Evolutionary conservation across 2,888 invertebrate species (phyloP).

Genomic region (Tetrapedia diversipes): DNA sequence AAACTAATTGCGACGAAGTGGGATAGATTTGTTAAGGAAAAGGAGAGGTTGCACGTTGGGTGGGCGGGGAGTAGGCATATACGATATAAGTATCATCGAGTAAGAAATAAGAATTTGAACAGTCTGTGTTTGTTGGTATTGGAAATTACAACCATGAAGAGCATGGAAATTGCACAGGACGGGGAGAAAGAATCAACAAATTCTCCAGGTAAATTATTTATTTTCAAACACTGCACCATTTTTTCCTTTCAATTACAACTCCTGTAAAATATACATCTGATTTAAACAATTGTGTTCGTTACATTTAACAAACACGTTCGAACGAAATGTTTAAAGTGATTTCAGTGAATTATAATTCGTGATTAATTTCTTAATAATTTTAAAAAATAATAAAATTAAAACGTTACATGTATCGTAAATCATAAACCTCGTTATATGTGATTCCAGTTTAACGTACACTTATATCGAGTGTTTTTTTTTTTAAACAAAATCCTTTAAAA

Average conservation of each 20-base stretch:
- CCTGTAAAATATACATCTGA: no score
- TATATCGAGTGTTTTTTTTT: no score
- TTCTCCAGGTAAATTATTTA: constrained; percentile 36
- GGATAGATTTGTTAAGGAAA: constrained; percentile 41
- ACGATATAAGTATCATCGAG: constrained; percentile 56
- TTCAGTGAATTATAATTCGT: no score
- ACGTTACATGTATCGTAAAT: no score
- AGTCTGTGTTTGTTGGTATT: constrained; percentile 47
- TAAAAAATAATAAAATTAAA: no score
- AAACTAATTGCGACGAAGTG: constrained; percentile 24
- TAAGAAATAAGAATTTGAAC: constrained; percentile 57
- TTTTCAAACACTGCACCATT: background rate
- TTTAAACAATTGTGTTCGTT: no score
- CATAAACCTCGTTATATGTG: no score
- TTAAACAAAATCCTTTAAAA: no score
- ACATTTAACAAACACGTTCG: no score
- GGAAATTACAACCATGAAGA: constrained; percentile 51
- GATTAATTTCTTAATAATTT: no score
- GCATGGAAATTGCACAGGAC: constrained; percentile 18
- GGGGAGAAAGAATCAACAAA: constrained; percentile 11
- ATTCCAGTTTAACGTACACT: no score
- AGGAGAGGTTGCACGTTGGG: constrained; percentile 25
- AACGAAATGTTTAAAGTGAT: no score
- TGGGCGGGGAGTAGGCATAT: constrained; percentile 47
- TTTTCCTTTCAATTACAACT: background rate